phyloP scores from a whole-genome alignment of 2,113 vertebrate genomes.

The Rhinolophus sinicus region DNA sequence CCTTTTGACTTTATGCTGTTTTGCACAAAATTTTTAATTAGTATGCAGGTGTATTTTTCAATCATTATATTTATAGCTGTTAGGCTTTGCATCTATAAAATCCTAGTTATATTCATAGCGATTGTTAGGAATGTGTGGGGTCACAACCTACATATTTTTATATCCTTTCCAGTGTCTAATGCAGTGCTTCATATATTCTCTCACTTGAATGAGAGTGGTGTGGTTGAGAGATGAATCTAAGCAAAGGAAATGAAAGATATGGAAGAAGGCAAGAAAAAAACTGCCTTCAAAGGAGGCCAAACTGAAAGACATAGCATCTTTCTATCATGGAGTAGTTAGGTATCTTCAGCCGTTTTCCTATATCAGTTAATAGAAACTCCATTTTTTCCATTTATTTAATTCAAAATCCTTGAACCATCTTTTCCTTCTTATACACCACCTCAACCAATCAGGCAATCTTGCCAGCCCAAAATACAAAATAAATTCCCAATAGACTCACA shows the following conservation, averaged over 20 bases:
- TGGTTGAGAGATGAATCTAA: background rate
- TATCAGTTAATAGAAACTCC: background rate
- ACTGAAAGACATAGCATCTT: background rate
- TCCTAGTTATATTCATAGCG: background rate
- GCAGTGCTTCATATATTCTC: background rate
- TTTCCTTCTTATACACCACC: background rate
- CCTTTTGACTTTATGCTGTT: background rate
- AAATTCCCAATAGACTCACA: background rate
- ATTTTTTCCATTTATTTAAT: background rate
- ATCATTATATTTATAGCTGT: background rate
- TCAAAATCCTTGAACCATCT: background rate
- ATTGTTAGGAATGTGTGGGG: background rate
- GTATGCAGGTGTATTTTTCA: background rate
- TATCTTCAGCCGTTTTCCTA: background rate
- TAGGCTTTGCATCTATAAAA: background rate
- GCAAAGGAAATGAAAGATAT: background rate
- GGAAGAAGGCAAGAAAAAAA: too few species aligned
- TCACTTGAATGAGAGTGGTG: background rate
- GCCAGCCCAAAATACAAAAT: background rate
- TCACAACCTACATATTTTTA: background rate
- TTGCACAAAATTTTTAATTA: background rate
- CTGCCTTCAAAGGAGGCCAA: background rate
- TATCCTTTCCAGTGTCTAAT: background rate
- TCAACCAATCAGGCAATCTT: background rate
- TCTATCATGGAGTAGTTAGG: background rate